Percentiles rank a stretch among this genome's conserved stretches.
Evolutionary conservation across 2,888 invertebrate species (phyloP).

Genomic region (Hylaea fasciaria): DNA sequence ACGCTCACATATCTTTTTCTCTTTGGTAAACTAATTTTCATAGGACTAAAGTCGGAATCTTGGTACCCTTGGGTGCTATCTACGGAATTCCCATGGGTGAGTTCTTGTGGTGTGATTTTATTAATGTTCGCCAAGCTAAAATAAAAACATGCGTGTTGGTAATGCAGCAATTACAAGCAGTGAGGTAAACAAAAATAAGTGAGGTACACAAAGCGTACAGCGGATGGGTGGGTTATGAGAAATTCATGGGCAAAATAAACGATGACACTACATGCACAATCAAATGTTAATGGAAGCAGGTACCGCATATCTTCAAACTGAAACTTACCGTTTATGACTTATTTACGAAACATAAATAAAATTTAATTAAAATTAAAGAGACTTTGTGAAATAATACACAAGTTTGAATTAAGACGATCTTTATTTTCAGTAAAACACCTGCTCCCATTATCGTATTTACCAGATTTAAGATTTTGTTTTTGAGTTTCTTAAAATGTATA

Average conservation of each 20-base stretch:
- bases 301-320: conserved; percentile 35
- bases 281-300: conserved; percentile 75
- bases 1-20: conserved; percentile 55
- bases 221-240: background rate
- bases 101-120: conserved; percentile 48
- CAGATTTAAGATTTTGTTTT: conserved; percentile 11
- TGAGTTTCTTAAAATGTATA: conserved; percentile 2
- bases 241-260: conserved; percentile 7
- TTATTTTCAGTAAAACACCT: conserved; percentile 44
- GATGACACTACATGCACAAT: conserved; percentile 45
- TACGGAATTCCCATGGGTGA: conserved; percentile 50
- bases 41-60: conserved; percentile 67
- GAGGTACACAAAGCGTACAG: conserved; percentile 2
- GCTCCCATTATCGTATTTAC: conserved; percentile 44
- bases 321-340: background rate
- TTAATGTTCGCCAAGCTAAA: conserved; percentile 54
- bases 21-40: conserved; percentile 45
- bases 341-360: too few species aligned
- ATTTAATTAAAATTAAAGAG: background rate
- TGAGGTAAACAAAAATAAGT: conserved; percentile 4
- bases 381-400: conserved; percentile 36
- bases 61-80: conserved; percentile 74
- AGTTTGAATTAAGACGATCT: conserved; percentile 16
- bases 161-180: conserved; percentile 40
- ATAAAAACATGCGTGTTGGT: conserved; percentile 40